Conservation (phyloP, 2,888 invertebrate genomes). For the Entomobrya proxima region DNA sequence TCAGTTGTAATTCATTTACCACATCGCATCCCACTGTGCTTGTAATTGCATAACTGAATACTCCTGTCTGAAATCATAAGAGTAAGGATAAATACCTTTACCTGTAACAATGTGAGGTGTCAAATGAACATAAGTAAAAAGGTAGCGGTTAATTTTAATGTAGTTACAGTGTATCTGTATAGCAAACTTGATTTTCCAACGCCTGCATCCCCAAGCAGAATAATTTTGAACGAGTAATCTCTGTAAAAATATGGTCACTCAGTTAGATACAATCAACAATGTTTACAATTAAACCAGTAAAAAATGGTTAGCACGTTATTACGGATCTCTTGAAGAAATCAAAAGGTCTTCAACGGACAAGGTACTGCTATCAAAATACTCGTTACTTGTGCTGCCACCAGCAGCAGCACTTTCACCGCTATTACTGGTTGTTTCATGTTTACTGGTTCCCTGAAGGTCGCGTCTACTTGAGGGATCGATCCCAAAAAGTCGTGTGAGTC, state of each 20-base stretch:
- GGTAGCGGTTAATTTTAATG: not conserved
- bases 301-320: not conserved
- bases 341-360: not conserved
- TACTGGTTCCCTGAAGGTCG: not conserved
- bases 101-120: not conserved
- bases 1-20: not conserved
- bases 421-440: not conserved
- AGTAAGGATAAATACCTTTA: no score
- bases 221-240: constrained; percentile 27
- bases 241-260: not conserved
- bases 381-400: not conserved
- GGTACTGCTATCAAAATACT: not conserved
- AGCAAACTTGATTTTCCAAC: constrained; percentile 26
- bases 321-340: constrained; percentile 4
- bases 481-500: not conserved
- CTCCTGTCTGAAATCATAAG: not conserved
- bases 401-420: not conserved
- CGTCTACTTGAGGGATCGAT: constrained; percentile 2
- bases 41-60: not conserved
- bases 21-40: constrained; percentile 22
- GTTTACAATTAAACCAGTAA: not conserved
- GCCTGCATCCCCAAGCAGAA: constrained; percentile 20
- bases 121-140: not conserved
- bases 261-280: no score
- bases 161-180: not conserved